A percentile compares a stretch with the other conserved stretches of the same genome.
Conservation (phyloP, 2,797 vertebrate species). For the Taenioides sp. region DNA sequence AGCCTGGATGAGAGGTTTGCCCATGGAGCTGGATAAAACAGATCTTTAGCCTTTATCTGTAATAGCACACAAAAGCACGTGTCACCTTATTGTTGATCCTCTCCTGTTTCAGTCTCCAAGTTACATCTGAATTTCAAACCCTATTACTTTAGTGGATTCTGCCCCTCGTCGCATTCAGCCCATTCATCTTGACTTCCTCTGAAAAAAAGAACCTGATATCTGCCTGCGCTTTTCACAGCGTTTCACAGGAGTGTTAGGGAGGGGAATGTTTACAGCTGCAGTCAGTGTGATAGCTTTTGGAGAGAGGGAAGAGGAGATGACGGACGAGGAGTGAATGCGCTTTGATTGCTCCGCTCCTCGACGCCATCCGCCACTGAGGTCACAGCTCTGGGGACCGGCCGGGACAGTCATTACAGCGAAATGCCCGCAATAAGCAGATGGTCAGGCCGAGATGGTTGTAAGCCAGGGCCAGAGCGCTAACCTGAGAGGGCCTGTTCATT, state of each 20-base stretch:
- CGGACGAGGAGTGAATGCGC: constrained; percentile 51
- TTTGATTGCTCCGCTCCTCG: constrained; percentile 56
- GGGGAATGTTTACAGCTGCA: constrained; percentile 73
- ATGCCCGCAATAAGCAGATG: constrained; percentile 53
- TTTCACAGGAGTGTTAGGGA: constrained; percentile 56
- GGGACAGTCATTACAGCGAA: constrained; percentile 43
- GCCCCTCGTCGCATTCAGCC: constrained; percentile 34
- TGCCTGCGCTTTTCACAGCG: constrained; percentile 49
- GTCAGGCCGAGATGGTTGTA: constrained; percentile 27
- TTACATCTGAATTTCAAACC: constrained; percentile 25
- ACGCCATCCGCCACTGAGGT: constrained; percentile 44
- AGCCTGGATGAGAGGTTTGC: constrained; percentile 13
- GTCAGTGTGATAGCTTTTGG: constrained; percentile 61
- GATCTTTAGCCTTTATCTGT: no score
- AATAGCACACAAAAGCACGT: no score
- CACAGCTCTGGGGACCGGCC: constrained; percentile 39
- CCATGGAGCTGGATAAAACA: constrained; percentile 26
- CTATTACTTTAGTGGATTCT: constrained; percentile 39
- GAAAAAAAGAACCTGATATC: constrained; percentile 51
- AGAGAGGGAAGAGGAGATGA: constrained; percentile 54
- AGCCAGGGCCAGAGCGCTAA: constrained; percentile 11
- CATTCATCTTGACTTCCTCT: constrained; percentile 55
- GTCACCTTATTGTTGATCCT: neutral
- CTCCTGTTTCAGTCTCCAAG: constrained; percentile 13
- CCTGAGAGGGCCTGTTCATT: constrained; percentile 18